These are phyloP conservation scores for Minunthozetes semirufus DNA, from an alignment of 2,888 invertebrate species.

Conservation along the genomic window DNA sequence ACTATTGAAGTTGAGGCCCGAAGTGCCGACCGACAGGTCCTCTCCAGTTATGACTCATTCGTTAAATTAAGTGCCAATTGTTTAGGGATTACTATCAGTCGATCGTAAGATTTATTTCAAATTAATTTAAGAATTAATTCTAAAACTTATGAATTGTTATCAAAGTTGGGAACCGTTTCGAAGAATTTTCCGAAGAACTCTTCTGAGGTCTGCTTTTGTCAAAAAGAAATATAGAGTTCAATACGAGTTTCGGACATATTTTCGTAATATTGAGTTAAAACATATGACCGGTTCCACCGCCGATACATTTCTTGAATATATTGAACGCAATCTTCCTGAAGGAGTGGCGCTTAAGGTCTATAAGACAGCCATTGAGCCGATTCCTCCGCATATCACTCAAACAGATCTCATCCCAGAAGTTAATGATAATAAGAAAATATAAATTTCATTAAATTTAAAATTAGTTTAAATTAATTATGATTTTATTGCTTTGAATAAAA, in stretches of 20 bases:
- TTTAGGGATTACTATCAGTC: constrained; percentile 67
- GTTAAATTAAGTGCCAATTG: constrained; percentile 70
- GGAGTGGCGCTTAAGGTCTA: constrained; percentile 79
- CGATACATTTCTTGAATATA: constrained; percentile 89
- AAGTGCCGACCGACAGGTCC: constrained; percentile 76
- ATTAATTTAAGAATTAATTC: not conserved
- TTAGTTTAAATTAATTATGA: not conserved
- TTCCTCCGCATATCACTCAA: constrained; percentile 42
- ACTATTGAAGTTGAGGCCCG: constrained; percentile 75
- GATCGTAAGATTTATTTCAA: constrained; percentile 45
- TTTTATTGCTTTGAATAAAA: not conserved
- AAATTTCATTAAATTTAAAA: not conserved
- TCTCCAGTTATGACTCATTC: constrained; percentile 81
- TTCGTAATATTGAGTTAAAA: constrained; percentile 68
- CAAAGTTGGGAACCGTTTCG: constrained; percentile 67
- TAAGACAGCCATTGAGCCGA: constrained; percentile 35
- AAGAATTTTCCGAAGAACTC: constrained; percentile 66
- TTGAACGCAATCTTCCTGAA: constrained; percentile 93
- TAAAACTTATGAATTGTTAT: constrained; percentile 42
- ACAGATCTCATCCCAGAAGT: not conserved
- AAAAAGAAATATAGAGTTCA: constrained; percentile 90
- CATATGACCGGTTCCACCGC: constrained; percentile 89
- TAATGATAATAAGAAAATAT: not conserved
- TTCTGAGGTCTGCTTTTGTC: constrained; percentile 79
- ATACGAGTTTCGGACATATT: constrained; percentile 91